Evolutionary conservation across 2,113 vertebrate species (phyloP), one percentile per base, ranked within the genome.

Genomic region (Dipodomys merriami): DNA sequence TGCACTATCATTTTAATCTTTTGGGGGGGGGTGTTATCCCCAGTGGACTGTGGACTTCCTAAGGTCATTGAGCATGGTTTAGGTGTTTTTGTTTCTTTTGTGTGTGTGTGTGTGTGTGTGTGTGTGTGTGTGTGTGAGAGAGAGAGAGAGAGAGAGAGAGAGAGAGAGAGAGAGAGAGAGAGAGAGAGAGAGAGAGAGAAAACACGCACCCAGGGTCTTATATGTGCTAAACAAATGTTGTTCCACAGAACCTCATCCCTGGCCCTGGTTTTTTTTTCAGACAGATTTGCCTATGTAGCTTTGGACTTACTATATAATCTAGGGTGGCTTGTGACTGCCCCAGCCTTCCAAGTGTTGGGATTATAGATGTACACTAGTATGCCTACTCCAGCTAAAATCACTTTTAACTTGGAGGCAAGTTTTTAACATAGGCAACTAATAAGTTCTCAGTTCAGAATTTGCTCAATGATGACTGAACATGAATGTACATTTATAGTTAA

Each of bases 1-100:
- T 80, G 33, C 57, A 46, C 84, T 89, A 78, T 93, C 64, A 33
- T 67, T 62, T 92, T 95, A 91, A 62, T 93, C 74, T 72, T 22
- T 72, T 62, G 89, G 91, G 53, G 53, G 53, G 1, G 79, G 44
- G 82, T 86, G 79, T 79, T 44, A 20, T 77, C 18, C 9, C 25
- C 23, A n/a, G 12, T 83, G 78, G 67, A 85, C 93, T 92, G 12
- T 93, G 89, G 77, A 84, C 33, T 78, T 90, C 69, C 64, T 71
- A 82, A 57, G 86, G 35, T 22, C n/a, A 15, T 13, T 64, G 49
- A 33, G 23, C 39, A 39, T 39, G 39, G 39, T 39, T 39, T 39
- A 39, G 39, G 39, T 39, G 39, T 39, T 39, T 39, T 39, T 39
- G 39, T 15, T 33, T n/a, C 22, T 57, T 60, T n/a, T n/a, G 44